These are phyloP conservation scores for Talpa occidentalis DNA, from an alignment of 2,113 vertebrate species.

Conservation along the genomic window DNA sequence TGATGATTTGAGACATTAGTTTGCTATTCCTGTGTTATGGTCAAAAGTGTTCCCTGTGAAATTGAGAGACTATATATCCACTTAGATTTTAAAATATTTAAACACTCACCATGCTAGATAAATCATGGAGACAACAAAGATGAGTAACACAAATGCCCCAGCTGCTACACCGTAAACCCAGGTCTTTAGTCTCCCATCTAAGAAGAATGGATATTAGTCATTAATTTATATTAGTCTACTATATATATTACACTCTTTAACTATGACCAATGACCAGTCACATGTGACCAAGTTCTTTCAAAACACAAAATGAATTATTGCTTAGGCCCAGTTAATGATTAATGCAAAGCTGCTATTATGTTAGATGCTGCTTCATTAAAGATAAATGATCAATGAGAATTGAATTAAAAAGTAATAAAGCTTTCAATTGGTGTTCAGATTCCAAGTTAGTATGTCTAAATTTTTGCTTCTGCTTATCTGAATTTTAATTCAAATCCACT, in stretches of 20 bases:
- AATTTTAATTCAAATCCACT: not conserved
- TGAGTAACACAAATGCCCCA: conserved; percentile 96
- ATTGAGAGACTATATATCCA: not conserved
- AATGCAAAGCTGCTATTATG: conserved; percentile 48
- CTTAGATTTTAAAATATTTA: conserved; percentile 79
- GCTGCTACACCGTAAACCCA: conserved; percentile 99
- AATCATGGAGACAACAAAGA: conserved; percentile 99
- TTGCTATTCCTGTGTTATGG: not conserved
- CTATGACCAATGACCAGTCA: conserved; percentile 34
- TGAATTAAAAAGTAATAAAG: not conserved
- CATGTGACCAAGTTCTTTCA: conserved; percentile 44
- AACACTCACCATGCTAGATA: conserved; percentile 99
- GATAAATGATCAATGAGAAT: not conserved
- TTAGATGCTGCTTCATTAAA: conserved; percentile 26
- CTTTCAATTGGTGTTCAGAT: not conserved
- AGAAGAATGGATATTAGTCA: conserved; percentile 87
- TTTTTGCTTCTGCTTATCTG: not conserved
- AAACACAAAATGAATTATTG: conserved; percentile 56
- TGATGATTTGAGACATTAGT: not conserved
- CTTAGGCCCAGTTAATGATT: conserved; percentile 40
- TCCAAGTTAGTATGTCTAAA: not conserved
- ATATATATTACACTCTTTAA: conserved; percentile 69
- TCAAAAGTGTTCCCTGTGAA: not conserved
- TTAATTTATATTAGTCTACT: conserved; percentile 83
- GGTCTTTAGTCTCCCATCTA: conserved; percentile 98